Conservation (phyloP, 1,140 invertebrate genomes). For the Latrodectus geometricus region DNA sequence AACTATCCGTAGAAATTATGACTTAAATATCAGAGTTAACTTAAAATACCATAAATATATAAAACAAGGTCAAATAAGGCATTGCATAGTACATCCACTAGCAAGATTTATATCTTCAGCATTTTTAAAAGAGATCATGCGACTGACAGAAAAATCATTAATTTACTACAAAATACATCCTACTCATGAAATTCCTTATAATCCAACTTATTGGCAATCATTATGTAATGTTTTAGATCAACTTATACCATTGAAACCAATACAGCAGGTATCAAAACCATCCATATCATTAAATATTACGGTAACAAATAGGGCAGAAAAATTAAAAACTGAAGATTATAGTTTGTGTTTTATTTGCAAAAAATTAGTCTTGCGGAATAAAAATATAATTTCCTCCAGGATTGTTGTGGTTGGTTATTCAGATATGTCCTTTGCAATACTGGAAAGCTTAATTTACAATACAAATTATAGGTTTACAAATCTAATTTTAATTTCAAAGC, state of each 20-base stretch:
- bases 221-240: slow-evolving; percentile 44
- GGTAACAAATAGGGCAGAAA: background rate
- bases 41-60: slow-evolving; percentile 34
- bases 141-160: slow-evolving; percentile 22
- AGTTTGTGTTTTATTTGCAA: slow-evolving; percentile 16
- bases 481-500: slow-evolving; percentile 7
- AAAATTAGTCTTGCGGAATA: slow-evolving; percentile 6
- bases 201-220: slow-evolving; percentile 46
- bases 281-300: slow-evolving; percentile 5
- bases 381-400: slow-evolving; percentile 20
- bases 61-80: background rate
- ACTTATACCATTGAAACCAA: slow-evolving; percentile 7
- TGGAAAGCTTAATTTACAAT: slow-evolving; percentile 45
- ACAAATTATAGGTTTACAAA: slow-evolving; percentile 29
- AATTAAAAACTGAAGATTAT: slow-evolving; percentile 10
- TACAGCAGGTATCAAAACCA: slow-evolving; percentile 2
- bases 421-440: slow-evolving; percentile 7
- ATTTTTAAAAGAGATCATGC: slow-evolving; percentile 41
- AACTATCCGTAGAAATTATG: slow-evolving; percentile 24
- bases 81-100: slow-evolving; percentile 37
- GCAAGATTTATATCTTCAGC: slow-evolving; percentile 10
- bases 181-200: background rate
- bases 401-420: slow-evolving; percentile 42
- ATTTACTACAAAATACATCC: slow-evolving; percentile 38
- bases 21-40: background rate